phyloP scores from a whole-genome alignment of 2,797 vertebrate species.

The Semaprochilodus insignis region DNA sequence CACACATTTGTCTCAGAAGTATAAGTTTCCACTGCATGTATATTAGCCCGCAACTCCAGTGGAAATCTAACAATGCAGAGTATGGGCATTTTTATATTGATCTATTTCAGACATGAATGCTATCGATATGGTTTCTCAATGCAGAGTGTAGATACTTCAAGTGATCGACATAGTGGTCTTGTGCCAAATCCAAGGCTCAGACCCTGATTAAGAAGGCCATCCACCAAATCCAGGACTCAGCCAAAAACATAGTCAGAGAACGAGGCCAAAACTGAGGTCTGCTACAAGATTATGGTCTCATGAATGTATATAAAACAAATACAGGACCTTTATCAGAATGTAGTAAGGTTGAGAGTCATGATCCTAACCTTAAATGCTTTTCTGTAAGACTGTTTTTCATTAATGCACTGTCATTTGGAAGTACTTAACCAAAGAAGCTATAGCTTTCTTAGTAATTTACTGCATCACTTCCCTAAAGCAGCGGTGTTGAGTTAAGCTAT shows the following conservation, averaged over 20 bases:
- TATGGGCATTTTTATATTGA: neutral
- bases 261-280: neutral
- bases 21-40: neutral
- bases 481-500: neutral
- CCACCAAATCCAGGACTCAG: neutral
- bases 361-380: neutral
- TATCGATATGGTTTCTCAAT: neutral
- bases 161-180: neutral
- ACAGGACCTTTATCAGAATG: neutral
- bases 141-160: neutral
- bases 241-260: neutral
- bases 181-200: neutral
- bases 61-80: neutral
- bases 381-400: neutral
- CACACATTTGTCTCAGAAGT: too few species aligned
- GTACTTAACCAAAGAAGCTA: neutral
- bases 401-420: slow-evolving; percentile 1
- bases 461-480: neutral
- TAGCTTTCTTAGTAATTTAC: slow-evolving; percentile 11
- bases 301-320: neutral
- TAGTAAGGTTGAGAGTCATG: neutral
- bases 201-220: neutral
- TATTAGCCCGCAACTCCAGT: neutral
- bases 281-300: neutral
- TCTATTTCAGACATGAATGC: neutral